Percentiles rank a stretch among this genome's conserved stretches.
Conservation (phyloP, 2,113 vertebrate genomes). For the Prolemur simus region DNA sequence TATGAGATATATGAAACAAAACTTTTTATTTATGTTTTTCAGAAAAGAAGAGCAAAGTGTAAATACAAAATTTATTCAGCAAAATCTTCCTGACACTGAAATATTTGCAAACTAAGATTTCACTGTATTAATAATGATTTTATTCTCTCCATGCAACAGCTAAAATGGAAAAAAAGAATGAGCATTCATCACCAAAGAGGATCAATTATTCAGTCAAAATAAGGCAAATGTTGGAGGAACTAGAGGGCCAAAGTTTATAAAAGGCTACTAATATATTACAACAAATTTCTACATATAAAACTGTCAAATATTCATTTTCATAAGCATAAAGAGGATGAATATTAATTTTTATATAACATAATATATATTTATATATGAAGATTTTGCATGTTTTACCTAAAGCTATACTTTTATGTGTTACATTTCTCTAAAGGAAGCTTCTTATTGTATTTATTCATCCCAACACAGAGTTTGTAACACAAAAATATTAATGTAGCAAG, state of each 20-base stretch:
- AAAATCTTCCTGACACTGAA: background rate
- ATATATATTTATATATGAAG: background rate
- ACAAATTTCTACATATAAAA: background rate
- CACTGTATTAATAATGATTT: background rate
- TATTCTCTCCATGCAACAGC: background rate
- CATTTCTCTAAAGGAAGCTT: background rate
- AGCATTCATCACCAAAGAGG: background rate
- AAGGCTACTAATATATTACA: background rate
- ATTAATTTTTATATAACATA: background rate
- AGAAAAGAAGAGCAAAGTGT: background rate
- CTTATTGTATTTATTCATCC: background rate
- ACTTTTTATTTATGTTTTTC: background rate
- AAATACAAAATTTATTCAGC: background rate
- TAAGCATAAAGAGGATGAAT: background rate
- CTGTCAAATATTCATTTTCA: background rate
- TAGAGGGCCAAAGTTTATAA: background rate
- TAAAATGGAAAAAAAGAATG: background rate
- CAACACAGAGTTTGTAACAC: background rate
- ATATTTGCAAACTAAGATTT: conserved; percentile 8
- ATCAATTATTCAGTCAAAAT: conserved; percentile 38
- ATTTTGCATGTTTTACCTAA: background rate
- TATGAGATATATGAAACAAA: background rate
- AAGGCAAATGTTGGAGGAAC: background rate
- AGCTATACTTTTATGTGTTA: background rate
- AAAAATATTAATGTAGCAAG: background rate